Percentiles rank a stretch among this genome's conserved stretches.
phyloP scores from a whole-genome alignment of 2,888 invertebrate species.

The Idaea straminata region DNA sequence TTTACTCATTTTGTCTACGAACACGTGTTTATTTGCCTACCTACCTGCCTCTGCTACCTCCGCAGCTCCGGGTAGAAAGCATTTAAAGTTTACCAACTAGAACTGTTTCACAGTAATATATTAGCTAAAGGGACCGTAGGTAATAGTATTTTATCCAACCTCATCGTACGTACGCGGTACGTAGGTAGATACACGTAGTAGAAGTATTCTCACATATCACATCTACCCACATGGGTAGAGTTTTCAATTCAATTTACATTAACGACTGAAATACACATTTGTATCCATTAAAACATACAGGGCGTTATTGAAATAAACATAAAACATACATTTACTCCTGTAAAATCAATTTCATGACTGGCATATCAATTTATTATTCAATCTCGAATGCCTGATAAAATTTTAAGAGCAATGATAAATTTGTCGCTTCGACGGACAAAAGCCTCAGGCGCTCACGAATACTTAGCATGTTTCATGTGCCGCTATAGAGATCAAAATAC shows the following conservation, averaged over 20 bases:
- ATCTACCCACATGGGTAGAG: conserved; percentile 9
- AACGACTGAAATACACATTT: not conserved
- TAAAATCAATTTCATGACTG: not conserved
- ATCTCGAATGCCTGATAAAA: conserved; percentile 1
- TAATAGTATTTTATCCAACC: not conserved
- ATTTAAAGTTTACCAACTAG: not conserved
- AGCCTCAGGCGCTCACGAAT: not conserved
- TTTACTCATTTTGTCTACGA: not conserved
- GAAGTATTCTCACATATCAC: not conserved
- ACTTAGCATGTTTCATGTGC: not conserved
- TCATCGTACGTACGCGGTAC: not conserved
- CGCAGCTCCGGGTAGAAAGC: not conserved
- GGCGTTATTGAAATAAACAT: conserved; percentile 1
- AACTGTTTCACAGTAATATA: not conserved
- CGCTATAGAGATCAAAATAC: not conserved
- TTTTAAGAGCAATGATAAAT: not conserved
- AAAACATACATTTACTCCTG: not conserved
- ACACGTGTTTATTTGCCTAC: not conserved
- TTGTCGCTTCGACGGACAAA: not conserved
- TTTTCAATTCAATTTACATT: not conserved
- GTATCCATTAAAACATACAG: not conserved
- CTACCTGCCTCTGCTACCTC: not conserved
- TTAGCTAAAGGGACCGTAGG: not conserved
- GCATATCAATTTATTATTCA: not conserved
- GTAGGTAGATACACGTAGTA: not conserved